Evolutionary conservation across 2,113 vertebrate genomes (phyloP).

Genomic region (Cavia porcellus): DNA sequence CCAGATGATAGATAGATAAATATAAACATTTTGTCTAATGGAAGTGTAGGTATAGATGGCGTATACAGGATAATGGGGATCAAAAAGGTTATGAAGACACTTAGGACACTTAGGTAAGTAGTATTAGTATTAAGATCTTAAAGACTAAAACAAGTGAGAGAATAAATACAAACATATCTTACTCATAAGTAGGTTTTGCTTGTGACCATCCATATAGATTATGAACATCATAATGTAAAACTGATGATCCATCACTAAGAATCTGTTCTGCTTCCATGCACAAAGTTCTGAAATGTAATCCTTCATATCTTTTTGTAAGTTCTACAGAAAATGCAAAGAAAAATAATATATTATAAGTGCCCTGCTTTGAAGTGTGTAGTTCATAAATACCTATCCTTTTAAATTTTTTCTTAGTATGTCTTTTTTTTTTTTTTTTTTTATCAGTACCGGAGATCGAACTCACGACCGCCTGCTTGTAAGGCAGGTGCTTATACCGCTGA

Average conservation of each 20-base stretch:
- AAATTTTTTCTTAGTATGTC: not conserved
- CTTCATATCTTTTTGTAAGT: slow-evolving; percentile 87
- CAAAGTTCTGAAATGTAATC: slow-evolving; percentile 91
- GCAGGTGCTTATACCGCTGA: no score
- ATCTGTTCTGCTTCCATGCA: slow-evolving; percentile 95
- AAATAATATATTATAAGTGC: not conserved
- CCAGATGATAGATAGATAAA: not conserved
- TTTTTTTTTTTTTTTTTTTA: not conserved
- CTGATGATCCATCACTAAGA: slow-evolving; percentile 89
- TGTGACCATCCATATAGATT: slow-evolving; percentile 93
- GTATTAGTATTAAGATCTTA: not conserved
- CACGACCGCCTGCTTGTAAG: no score
- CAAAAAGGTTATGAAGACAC: not conserved
- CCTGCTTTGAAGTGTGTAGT: not conserved
- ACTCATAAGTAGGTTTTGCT: slow-evolving; percentile 90
- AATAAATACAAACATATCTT: slow-evolving; percentile 59
- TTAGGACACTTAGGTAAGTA: not conserved
- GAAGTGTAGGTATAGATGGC: not conserved
- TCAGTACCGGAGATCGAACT: no score
- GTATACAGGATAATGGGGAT: not conserved
- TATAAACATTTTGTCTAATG: not conserved
- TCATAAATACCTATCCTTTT: not conserved
- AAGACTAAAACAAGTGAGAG: not conserved
- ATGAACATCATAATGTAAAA: slow-evolving; percentile 92
- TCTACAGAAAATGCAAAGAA: slow-evolving; percentile 79